A percentile compares a stretch with the other conserved stretches of the same genome.
phyloP scores from a whole-genome alignment of 2,113 vertebrate genomes.

The Barnardius zonarius region DNA sequence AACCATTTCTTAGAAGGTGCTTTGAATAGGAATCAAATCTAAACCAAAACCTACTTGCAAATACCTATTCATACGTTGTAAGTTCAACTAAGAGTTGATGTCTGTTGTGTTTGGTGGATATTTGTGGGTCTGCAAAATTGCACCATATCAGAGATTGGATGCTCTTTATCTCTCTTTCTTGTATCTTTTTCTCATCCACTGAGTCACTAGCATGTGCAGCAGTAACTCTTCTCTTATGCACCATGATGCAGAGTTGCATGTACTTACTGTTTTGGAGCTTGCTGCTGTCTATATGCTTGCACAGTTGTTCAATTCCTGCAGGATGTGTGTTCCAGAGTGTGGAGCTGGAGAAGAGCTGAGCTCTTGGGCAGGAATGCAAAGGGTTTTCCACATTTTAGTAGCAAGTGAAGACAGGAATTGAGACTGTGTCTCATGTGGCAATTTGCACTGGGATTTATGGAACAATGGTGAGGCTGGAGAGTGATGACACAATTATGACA shows the following conservation, averaged over 20 bases:
- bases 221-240: not conserved
- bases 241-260: fast-evolving
- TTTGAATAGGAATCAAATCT: not conserved
- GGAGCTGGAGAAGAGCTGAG: not conserved
- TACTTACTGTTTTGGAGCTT: not conserved
- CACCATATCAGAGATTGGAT: not conserved
- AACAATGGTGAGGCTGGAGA: not conserved
- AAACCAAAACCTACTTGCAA: not conserved
- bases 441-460: not conserved
- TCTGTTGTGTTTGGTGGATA: not conserved
- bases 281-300: not conserved
- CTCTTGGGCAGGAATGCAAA: not conserved
- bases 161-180: not conserved
- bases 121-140: not conserved
- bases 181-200: not conserved
- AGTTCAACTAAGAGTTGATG: not conserved
- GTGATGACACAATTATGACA: not conserved
- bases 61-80: not conserved
- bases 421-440: not conserved
- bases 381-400: not conserved
- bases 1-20: not conserved
- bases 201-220: not conserved
- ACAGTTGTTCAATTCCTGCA: fast-evolving
- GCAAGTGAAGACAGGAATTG: not conserved
- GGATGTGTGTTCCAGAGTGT: not conserved